Percentiles rank a stretch among this genome's conserved stretches.
Conservation (phyloP, 2,113 vertebrate species). For the Perca schrenkii region DNA sequence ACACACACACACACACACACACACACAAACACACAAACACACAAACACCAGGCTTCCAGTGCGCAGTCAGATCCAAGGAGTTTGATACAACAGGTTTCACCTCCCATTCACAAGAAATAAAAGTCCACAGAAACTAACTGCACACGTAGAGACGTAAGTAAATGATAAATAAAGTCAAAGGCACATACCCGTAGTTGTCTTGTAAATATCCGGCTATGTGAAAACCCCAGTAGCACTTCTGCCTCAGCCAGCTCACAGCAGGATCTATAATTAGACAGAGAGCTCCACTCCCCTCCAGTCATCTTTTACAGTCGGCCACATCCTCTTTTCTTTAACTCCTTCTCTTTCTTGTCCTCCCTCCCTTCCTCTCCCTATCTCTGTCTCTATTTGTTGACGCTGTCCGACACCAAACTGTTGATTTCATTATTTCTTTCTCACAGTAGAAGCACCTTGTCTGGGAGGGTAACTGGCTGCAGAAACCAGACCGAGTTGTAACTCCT, state of each 20-base stretch:
- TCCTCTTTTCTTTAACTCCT: conserved; percentile 79
- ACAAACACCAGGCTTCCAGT: conserved; percentile 4
- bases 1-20: not conserved
- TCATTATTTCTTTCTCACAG: conserved; percentile 41
- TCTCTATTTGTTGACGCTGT: conserved; percentile 21
- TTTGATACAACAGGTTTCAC: conserved; percentile 16
- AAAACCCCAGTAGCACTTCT: conserved; percentile 73
- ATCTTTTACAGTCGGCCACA: conserved; percentile 80
- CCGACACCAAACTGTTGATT: conserved; percentile 51
- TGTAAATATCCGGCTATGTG: conserved; percentile 72
- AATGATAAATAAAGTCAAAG: conserved; percentile 35
- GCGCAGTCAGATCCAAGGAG: not conserved
- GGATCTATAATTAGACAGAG: conserved; percentile 81
- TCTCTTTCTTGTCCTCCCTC: conserved; percentile 60
- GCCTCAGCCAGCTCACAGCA: conserved; percentile 74
- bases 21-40: not conserved
- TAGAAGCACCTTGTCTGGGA: not conserved
- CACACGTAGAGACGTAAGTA: conserved; percentile 3
- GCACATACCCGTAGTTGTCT: conserved; percentile 65
- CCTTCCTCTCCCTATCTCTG: conserved; percentile 17
- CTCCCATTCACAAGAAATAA: not conserved
- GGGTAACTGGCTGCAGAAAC: not conserved
- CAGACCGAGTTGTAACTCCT: not conserved
- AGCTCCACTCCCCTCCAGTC: conserved; percentile 80
- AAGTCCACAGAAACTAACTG: not conserved